A percentile compares a stretch with the other conserved stretches of the same genome.
These are phyloP conservation scores for Leptobrachium leishanense DNA, from an alignment of 2,113 vertebrate species.

Conservation along the genomic window DNA sequence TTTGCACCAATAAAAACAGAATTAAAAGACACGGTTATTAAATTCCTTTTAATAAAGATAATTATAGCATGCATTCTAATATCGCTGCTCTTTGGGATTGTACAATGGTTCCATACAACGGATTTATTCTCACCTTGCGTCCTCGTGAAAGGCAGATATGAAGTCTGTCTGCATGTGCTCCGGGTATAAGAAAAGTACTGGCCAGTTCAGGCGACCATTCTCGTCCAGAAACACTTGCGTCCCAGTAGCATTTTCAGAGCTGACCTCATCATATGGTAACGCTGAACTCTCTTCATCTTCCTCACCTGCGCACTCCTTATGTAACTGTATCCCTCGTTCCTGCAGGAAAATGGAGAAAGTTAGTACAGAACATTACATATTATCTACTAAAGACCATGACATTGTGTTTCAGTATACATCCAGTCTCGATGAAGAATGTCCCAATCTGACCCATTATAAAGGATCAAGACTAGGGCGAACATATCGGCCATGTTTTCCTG, in stretches of 20 bases:
- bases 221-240: conserved; percentile 77
- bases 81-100: too few species aligned
- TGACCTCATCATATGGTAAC: conserved; percentile 70
- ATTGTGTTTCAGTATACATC: too few species aligned
- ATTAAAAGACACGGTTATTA: not conserved
- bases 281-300: conserved; percentile 59
- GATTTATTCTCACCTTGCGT: conserved; percentile 69
- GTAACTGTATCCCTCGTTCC: conserved; percentile 81
- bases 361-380: too few species aligned
- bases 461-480: too few species aligned
- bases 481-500: too few species aligned
- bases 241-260: conserved; percentile 68
- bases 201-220: conserved; percentile 83
- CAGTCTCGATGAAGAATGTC: too few species aligned
- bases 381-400: too few species aligned
- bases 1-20: too few species aligned
- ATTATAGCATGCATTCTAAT: too few species aligned
- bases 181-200: conserved; percentile 90
- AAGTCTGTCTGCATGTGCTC: conserved; percentile 91
- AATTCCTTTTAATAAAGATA: too few species aligned
- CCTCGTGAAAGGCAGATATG: conserved; percentile 86
- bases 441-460: too few species aligned
- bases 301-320: conserved; percentile 56
- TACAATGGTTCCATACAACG: too few species aligned
- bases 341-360: conserved; percentile 48